phyloP scores from a whole-genome alignment of 2,888 invertebrate species.

The Aricia artaxerxes region DNA sequence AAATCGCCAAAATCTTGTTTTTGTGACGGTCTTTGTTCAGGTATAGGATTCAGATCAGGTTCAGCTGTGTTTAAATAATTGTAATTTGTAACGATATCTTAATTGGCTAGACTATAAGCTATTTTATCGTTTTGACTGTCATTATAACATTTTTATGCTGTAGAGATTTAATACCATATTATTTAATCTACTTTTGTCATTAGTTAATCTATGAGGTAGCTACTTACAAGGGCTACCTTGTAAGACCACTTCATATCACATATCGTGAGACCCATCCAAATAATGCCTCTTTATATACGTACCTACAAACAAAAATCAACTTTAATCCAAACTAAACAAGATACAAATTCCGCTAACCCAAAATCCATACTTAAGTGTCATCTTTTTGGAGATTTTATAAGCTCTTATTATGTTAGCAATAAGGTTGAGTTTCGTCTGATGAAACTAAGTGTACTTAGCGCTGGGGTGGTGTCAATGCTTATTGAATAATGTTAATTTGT shows the following conservation, averaged over 20 bases:
- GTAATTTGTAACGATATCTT: too few relatives aligned
- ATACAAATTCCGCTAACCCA: neutral
- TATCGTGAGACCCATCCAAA: neutral
- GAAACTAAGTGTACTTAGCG: neutral
- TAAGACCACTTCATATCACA: neutral
- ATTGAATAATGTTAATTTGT: conserved; percentile 20
- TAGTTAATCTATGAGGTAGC: conserved; percentile 1
- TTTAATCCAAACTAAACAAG: neutral
- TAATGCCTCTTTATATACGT: neutral
- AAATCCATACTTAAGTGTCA: neutral
- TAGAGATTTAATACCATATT: neutral
- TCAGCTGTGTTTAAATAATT: too few relatives aligned
- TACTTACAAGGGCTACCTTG: conserved; percentile 9
- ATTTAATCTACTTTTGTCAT: neutral
- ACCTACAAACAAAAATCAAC: neutral
- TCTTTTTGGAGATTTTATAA: neutral
- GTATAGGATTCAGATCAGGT: too few relatives aligned
- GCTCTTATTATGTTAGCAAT: neutral
- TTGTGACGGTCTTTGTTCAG: too few relatives aligned
- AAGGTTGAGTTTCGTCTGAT: neutral
- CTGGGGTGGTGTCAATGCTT: conserved; percentile 4
- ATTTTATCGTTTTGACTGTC: too few relatives aligned
- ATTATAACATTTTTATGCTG: neutral
- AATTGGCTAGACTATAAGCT: too few relatives aligned
- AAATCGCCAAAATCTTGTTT: too few relatives aligned